Conservation (phyloP, 2,797 vertebrate genomes). For the Onychomys leucogaster region DNA sequence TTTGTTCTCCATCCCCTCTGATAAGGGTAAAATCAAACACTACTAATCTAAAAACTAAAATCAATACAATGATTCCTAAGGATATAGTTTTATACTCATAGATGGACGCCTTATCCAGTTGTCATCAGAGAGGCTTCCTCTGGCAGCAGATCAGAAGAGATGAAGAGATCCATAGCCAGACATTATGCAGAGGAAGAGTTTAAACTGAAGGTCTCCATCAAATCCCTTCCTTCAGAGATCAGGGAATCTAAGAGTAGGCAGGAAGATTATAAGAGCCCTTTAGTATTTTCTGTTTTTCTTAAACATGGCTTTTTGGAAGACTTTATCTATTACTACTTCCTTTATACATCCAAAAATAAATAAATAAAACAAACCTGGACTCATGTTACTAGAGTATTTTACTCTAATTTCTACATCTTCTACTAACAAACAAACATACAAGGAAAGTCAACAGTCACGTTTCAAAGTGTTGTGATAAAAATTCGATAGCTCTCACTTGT, state of each 20-base stretch:
- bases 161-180: not conserved
- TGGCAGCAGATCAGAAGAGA: not conserved
- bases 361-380: rapidly evolving
- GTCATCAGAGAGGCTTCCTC: not conserved
- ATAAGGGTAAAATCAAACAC: not conserved
- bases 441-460: rapidly evolving
- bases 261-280: not conserved
- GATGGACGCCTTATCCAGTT: not conserved
- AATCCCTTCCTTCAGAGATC: not conserved
- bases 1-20: not conserved
- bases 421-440: not conserved
- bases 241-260: not conserved
- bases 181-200: not conserved
- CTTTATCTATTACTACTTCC: not conserved
- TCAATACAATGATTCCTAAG: not conserved
- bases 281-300: not conserved
- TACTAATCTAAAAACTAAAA: not conserved
- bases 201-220: not conserved
- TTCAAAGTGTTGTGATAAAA: not conserved
- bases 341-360: not conserved
- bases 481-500: not conserved
- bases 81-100: not conserved
- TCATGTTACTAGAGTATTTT: not conserved
- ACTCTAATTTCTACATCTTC: not conserved
- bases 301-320: not conserved